phyloP scores from a whole-genome alignment of 2,888 invertebrate species.

The Pseudanteris insignis region DNA sequence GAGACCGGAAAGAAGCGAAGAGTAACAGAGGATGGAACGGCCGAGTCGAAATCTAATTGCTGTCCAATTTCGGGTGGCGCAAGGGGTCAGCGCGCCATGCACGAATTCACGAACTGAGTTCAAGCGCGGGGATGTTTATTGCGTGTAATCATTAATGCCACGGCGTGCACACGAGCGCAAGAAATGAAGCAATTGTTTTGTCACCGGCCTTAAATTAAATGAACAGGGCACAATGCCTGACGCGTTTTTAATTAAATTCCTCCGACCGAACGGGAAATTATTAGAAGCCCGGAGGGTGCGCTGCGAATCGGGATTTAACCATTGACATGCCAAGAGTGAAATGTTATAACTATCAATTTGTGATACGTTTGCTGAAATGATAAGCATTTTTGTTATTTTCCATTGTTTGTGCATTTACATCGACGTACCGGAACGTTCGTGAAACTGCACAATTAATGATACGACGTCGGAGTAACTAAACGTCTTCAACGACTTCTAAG shows the following conservation, averaged over 20 bases:
- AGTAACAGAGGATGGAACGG: constrained; percentile 38
- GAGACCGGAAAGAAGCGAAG: constrained; percentile 25
- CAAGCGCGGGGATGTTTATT: constrained; percentile 43
- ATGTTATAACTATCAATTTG: too few relatives aligned
- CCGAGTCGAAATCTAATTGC: constrained; percentile 52
- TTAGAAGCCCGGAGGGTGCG: background rate
- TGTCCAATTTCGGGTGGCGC: constrained; percentile 45
- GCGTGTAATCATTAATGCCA: constrained; percentile 41
- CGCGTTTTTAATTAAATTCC: constrained; percentile 39
- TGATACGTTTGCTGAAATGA: too few relatives aligned
- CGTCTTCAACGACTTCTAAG: too few relatives aligned
- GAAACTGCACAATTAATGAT: too few relatives aligned
- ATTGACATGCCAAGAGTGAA: background rate
- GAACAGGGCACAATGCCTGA: constrained; percentile 8
- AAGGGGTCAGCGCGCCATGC: constrained; percentile 45
- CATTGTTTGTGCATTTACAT: too few relatives aligned
- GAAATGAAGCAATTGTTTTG: constrained; percentile 40
- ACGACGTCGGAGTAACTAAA: too few relatives aligned
- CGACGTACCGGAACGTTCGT: too few relatives aligned
- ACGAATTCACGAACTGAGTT: constrained; percentile 19
- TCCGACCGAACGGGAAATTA: constrained; percentile 3
- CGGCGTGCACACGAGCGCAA: constrained; percentile 23
- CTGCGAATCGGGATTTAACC: background rate
- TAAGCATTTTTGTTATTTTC: too few relatives aligned
- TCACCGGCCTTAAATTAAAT: constrained; percentile 36